Evolutionary conservation across 2,797 vertebrate genomes (phyloP), one percentile per base, ranked within the genome.

Genomic region (Pangasius macronema): DNA sequence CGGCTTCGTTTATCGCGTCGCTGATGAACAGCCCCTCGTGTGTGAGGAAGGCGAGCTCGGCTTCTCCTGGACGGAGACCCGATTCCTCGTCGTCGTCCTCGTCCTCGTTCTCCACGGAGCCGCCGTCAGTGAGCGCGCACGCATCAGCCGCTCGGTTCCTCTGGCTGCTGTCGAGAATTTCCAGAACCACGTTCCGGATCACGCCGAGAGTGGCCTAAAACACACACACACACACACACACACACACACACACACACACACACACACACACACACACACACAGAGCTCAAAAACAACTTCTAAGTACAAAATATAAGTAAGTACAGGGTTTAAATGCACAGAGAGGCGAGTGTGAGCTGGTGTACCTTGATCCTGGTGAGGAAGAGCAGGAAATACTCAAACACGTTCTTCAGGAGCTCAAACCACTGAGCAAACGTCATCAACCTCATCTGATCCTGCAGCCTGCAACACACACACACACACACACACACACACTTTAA

Each of bases 1-100:
- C 96, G 9, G 93, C 95, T 8, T 97, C 96, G 0, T 91, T 88
- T 42, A 98, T 95, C 0, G 97, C 97, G 0, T 99, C 98, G 20
- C 98, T 99, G 91, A 99, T 98, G 91, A 99, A 99, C 93, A 99
- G 93, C 83, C 98, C 98, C 92, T 99, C 98, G 0, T 99, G 97
- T 24, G 97, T 99, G 93, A 99, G 96, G 93, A 98, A 99, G 86
- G 97, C 98, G 87, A 99, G 95, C 92, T 99, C 98, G 0, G 96
- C 94, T 90, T 97, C 97, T 89, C 97, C 95, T 91, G 89, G 68
- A 77, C 61, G 84, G 55, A 76, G 85, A 14, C 92, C 85, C 93
- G 94, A 46, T 0, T 85, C 81, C 49, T 53, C 70, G 7, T 72
- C 89, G 1, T 90, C 91, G 0, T 86, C 87, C 30, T 90, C 89